These are phyloP conservation scores for Ganaspis sp. DNA, from an alignment of 1,140 invertebrate species.

Conservation along the genomic window DNA sequence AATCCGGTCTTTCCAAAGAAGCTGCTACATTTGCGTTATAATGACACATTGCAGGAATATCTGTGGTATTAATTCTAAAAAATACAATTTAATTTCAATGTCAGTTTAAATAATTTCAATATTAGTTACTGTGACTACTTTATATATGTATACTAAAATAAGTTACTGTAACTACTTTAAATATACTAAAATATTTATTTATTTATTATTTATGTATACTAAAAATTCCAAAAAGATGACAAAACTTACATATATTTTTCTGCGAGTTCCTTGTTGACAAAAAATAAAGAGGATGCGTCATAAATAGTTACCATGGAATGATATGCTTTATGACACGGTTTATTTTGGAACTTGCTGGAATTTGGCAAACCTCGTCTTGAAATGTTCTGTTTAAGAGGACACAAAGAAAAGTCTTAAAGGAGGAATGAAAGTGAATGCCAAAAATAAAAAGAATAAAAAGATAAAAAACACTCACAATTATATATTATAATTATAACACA, in stretches of 20 bases:
- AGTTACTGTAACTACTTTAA: too few relatives aligned
- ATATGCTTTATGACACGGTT: slow-evolving; percentile 72
- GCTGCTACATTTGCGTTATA: slow-evolving; percentile 87
- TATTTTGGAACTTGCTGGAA: slow-evolving; percentile 58
- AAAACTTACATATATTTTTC: slow-evolving; percentile 89
- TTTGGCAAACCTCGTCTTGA: slow-evolving; percentile 73
- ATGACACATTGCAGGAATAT: slow-evolving; percentile 84
- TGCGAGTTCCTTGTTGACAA: slow-evolving; percentile 86
- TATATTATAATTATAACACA: too few relatives aligned
- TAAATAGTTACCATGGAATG: slow-evolving; percentile 86
- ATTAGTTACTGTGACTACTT: too few relatives aligned
- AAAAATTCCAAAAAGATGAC: too few relatives aligned
- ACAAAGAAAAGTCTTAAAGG: too few relatives aligned
- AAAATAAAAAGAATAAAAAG: background rate
- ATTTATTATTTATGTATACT: too few relatives aligned
- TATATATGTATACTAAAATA: too few relatives aligned
- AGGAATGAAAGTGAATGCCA: too few relatives aligned
- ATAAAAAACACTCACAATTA: too few relatives aligned
- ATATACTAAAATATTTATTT: too few relatives aligned
- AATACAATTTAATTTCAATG: slow-evolving; percentile 25
- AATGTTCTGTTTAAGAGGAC: slow-evolving; percentile 76
- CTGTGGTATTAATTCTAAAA: slow-evolving; percentile 77
- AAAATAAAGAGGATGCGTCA: slow-evolving; percentile 86
- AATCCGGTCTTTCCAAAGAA: slow-evolving; percentile 84
- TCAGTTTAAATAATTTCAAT: background rate